phyloP scores from a whole-genome alignment of 1,140 invertebrate species.

The Asobara japonica region DNA sequence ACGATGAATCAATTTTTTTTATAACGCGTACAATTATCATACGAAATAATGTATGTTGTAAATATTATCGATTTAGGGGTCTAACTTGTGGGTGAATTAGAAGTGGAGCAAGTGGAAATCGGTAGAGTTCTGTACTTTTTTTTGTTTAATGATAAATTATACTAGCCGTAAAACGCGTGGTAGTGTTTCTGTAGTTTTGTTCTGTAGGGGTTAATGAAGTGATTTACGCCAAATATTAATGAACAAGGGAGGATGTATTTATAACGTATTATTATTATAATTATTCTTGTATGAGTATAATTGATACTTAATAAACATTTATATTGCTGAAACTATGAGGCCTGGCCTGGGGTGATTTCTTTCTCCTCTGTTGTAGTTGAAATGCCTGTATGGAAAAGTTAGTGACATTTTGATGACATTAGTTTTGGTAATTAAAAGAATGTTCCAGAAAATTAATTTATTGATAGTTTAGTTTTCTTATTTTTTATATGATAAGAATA shows the following conservation, averaged over 20 bases:
- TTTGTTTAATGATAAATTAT: not conserved
- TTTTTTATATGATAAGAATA: too few species aligned
- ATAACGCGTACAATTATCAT: not conserved
- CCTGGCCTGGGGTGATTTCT: too few species aligned
- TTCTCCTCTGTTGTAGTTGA: too few species aligned
- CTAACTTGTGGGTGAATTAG: not conserved
- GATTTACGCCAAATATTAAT: conserved; percentile 58
- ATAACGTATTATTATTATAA: conserved; percentile 32
- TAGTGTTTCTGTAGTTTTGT: not conserved
- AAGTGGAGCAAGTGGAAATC: too few species aligned
- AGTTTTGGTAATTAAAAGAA: too few species aligned
- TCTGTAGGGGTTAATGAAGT: conserved; percentile 36
- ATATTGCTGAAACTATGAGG: not conserved
- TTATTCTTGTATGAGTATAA: conserved; percentile 7
- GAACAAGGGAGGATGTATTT: conserved; percentile 39
- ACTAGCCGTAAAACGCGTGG: not conserved
- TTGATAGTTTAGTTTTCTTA: too few species aligned
- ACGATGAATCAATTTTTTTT: conserved; percentile 13
- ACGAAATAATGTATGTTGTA: not conserved
- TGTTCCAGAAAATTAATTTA: too few species aligned
- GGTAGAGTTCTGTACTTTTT: not conserved
- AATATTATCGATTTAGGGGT: not conserved
- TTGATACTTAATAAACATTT: conserved; percentile 12
- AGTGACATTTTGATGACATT: too few species aligned
- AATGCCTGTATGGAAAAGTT: too few species aligned